These are phyloP conservation scores for Clarias pachynema DNA, from an alignment of 2,797 vertebrate species.

Conservation along the genomic window DNA sequence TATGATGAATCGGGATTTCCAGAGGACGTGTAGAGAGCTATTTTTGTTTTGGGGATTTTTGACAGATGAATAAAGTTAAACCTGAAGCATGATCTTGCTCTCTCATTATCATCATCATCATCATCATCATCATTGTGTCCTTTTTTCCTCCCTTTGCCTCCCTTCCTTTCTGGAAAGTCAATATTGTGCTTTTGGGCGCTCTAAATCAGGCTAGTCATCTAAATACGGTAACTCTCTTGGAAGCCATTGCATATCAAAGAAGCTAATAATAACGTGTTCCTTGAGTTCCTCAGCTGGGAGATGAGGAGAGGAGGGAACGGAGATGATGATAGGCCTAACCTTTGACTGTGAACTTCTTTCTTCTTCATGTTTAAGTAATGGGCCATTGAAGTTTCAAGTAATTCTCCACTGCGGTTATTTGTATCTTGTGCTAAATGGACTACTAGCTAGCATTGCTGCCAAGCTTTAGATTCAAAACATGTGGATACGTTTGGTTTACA, in stretches of 20 bases:
- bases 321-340: constrained; percentile 70
- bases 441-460: not conserved
- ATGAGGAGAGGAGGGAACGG: constrained; percentile 71
- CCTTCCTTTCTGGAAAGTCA: constrained; percentile 16
- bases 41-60: constrained; percentile 16
- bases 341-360: constrained; percentile 55
- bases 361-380: not conserved
- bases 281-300: constrained; percentile 62
- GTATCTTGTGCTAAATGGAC: not conserved
- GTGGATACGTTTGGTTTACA: not conserved
- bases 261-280: constrained; percentile 73
- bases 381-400: no score
- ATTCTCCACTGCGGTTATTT: not conserved
- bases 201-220: constrained; percentile 46
- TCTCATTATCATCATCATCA: not conserved
- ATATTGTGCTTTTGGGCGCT: constrained; percentile 22
- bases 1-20: constrained; percentile 48
- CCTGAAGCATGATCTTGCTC: not conserved
- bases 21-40: constrained; percentile 18
- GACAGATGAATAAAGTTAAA: constrained; percentile 2
- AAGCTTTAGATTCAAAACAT: not conserved
- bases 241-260: constrained; percentile 59
- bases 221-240: constrained; percentile 46
- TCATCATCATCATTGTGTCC: not conserved
- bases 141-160: not conserved